Conservation (phyloP, 1,140 invertebrate genomes). For the Heliconius nattereri region DNA sequence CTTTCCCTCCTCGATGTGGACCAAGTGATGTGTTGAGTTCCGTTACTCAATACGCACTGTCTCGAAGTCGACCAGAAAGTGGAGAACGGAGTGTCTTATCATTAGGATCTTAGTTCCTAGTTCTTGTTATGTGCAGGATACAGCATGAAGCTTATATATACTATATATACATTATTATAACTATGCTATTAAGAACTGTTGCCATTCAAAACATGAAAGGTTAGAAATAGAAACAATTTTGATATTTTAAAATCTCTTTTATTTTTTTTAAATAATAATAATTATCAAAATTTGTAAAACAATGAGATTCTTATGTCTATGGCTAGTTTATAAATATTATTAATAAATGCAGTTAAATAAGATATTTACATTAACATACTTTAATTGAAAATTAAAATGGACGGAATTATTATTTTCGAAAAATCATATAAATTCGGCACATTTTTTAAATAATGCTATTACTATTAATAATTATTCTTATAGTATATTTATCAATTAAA, state of each 20-base stretch:
- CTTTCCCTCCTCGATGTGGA: too few species aligned
- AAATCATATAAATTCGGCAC: slow-evolving; percentile 32
- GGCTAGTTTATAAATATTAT: slow-evolving; percentile 39
- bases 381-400: not conserved
- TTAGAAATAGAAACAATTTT: not conserved
- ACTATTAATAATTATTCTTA: slow-evolving; percentile 2
- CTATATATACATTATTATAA: too few species aligned
- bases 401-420: not conserved
- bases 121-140: not conserved
- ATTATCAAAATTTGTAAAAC: slow-evolving; percentile 23
- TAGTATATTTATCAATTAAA: not conserved
- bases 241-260: slow-evolving; percentile 16
- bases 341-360: slow-evolving; percentile 37
- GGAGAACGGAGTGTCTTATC: not conserved
- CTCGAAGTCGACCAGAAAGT: not conserved
- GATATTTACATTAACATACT: slow-evolving; percentile 23
- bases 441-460: slow-evolving; percentile 19
- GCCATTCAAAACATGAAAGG: too few species aligned
- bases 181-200: not conserved
- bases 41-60: not conserved
- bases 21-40: too few species aligned
- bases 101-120: not conserved
- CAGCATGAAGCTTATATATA: too few species aligned
- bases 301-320: slow-evolving; percentile 31
- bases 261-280: slow-evolving; percentile 27